Evolutionary conservation across 2,797 vertebrate species (phyloP).

Genomic region (Euphonia xanthogaster): DNA sequence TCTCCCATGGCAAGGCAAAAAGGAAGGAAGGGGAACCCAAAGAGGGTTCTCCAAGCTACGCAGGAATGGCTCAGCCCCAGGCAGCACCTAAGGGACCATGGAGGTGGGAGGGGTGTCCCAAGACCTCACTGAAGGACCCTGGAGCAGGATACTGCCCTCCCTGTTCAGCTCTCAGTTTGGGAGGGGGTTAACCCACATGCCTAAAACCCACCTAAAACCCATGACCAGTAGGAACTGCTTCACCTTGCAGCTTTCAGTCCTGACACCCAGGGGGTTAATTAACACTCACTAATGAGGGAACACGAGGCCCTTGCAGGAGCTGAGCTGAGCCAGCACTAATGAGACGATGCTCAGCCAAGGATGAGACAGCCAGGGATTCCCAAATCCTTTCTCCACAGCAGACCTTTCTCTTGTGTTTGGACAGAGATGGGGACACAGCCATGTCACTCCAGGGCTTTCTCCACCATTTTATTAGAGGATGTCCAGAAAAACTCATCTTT

Average conservation of each 20-base stretch:
- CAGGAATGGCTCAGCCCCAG: background rate
- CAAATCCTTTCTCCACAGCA: background rate
- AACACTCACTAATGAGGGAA: background rate
- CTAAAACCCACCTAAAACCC: background rate
- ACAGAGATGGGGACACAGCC: background rate
- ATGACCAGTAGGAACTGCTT: background rate
- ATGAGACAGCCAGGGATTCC: background rate
- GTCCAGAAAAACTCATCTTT: conserved; percentile 20
- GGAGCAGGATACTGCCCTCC: background rate
- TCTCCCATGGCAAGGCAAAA: background rate
- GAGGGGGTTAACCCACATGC: background rate
- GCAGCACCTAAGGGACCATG: background rate
- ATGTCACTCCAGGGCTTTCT: background rate
- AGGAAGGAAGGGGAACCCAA: background rate
- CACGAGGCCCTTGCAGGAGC: background rate
- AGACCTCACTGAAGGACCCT: background rate
- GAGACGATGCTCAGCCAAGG: background rate
- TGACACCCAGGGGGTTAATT: background rate
- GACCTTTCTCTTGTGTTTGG: background rate
- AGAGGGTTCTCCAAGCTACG: background rate
- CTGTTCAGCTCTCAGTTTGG: background rate
- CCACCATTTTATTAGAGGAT: conserved; percentile 50
- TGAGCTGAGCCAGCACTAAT: background rate
- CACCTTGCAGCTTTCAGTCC: background rate
- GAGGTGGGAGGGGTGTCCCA: background rate